Base-by-base conservation (phyloP, 2,113 vertebrate species). In the Eolophus roseicapilla region DNA sequence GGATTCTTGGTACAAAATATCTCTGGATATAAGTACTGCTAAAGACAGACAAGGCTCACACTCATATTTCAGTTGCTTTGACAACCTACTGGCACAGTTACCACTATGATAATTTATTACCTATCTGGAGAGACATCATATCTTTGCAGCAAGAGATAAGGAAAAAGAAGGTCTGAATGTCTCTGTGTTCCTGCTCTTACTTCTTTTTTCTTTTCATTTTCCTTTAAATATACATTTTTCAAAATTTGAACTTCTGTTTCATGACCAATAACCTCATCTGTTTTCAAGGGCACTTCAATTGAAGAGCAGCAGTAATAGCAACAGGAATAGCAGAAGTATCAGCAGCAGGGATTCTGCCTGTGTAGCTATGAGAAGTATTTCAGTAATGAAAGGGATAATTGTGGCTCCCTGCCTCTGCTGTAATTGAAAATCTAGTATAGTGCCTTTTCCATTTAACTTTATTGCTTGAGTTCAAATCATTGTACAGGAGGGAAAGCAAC, bases 341-440 rank as follows among this genome's bases (percentile, higher is more conserved):
- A 96, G 80, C 94, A 97, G 93, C 83, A 91, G 95, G 94, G 91
- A 80, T 95, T 97, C 97, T 75, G 46, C 79, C 89, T 86, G 73
- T 90, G 90, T 89, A 85, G 82, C 77, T 86, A 37, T 97, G 88
- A 96, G 95, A 83, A 97, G 82, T 88, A 96, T 96, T 95, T 80
- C 20, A 41, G 88, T 96, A 97, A 98, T 97, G 95, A 97, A 97
- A 97, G 92, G 81, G 87, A 97, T 97, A 98, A 98, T 97, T 97
- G 96, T 92, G 95, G 86, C 94, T 97, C 97, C 96, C 97, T 97
- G 96, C 95, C 81, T 98, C 94, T 94, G 86, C 92, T 96, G 90
- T 98, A 98, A 98, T 98, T 98, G 98, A 98, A 98, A 98, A 97
- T 87, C 92, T 94, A 94, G 70, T 94, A 81, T 77, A 94, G 92